Evolutionary conservation across 2,888 invertebrate genomes (phyloP), one percentile per base, ranked within the genome.

Genomic region (Lutraria lutraria): DNA sequence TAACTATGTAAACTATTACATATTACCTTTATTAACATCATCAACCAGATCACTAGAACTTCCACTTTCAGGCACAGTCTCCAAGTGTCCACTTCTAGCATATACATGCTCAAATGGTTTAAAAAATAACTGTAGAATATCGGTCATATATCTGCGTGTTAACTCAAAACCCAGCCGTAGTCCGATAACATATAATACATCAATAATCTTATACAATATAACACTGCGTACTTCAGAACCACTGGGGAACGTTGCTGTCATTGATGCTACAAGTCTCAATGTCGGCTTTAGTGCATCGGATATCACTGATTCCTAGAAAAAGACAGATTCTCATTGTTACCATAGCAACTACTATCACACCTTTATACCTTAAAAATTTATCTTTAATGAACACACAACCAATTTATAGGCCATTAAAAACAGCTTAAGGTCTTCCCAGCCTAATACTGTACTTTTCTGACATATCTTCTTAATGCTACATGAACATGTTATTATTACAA

Each of bases 201-300:
- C 98, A 79, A 99, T 96, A 93, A 98, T 97, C 97, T 99, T 99
- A 91, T 98, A 97, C 0, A 98, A 98, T 72, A 99, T 97, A 13
- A 98, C 97, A 82, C 97, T 97, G 0, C 99, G 97, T 0, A 98
- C 98, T 52, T 97, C 96, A 82, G 97, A 97, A 0, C 99, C 99
- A 95, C 98, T 98, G 0, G 99, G 99, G 97, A 99, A 99, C 16
- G 97, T 97, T 92, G 98, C 97, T 89, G 98, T 97, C 0, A 98
- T 97, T 0, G 99, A 98, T 4, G 98, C 98, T 2, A 99, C 97
- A 63, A 99, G 97, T 1, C 98, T 97, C 1, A 99, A 97, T 0
- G 98, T 97, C 21, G 99, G 99, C 95, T 98, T 97, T 0, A 99
- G 96, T 81, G 99, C 98, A 34, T 98, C 98, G 95, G 98, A 98